These are phyloP conservation scores for Lycocerus yunnanus DNA, from an alignment of 2,888 invertebrate genomes.

Conservation along the genomic window DNA sequence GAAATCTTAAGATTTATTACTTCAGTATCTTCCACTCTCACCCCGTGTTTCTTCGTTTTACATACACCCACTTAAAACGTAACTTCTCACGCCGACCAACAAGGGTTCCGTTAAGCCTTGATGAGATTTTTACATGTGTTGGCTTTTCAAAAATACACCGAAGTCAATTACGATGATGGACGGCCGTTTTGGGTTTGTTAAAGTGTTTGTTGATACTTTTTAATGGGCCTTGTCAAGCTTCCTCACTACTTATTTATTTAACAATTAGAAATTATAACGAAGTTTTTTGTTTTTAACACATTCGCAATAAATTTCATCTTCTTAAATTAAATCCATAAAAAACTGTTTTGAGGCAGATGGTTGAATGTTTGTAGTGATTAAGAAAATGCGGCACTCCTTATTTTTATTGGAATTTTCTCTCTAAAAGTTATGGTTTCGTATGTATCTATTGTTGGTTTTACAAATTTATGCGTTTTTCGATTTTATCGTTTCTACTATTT, in stretches of 20 bases:
- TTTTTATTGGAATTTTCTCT: slow-evolving; percentile 14
- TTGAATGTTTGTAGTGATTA: not conserved
- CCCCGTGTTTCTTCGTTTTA: slow-evolving; percentile 42
- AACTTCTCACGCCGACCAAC: slow-evolving; percentile 45
- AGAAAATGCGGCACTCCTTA: slow-evolving; percentile 3
- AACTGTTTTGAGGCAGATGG: not conserved
- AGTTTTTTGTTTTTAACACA: not conserved
- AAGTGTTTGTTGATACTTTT: slow-evolving; percentile 46
- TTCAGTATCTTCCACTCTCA: slow-evolving; percentile 39
- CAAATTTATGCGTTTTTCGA: not conserved
- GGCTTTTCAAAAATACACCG: slow-evolving; percentile 42
- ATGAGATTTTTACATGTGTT: slow-evolving; percentile 43
- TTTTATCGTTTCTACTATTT: not conserved
- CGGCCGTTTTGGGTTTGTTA: slow-evolving; percentile 40
- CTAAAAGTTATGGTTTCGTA: slow-evolving; percentile 15
- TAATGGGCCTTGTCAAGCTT: slow-evolving; percentile 34
- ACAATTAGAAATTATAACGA: not conserved
- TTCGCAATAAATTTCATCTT: not conserved
- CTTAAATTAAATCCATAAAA: not conserved
- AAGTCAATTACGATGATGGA: slow-evolving; percentile 49
- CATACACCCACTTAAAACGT: slow-evolving; percentile 46
- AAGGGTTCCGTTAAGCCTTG: slow-evolving; percentile 35
- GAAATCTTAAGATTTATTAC: slow-evolving; percentile 47
- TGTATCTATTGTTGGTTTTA: not conserved
- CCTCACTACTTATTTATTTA: slow-evolving; percentile 34